Conservation (phyloP, 2,113 vertebrate genomes). For the Colinus virginianus region DNA sequence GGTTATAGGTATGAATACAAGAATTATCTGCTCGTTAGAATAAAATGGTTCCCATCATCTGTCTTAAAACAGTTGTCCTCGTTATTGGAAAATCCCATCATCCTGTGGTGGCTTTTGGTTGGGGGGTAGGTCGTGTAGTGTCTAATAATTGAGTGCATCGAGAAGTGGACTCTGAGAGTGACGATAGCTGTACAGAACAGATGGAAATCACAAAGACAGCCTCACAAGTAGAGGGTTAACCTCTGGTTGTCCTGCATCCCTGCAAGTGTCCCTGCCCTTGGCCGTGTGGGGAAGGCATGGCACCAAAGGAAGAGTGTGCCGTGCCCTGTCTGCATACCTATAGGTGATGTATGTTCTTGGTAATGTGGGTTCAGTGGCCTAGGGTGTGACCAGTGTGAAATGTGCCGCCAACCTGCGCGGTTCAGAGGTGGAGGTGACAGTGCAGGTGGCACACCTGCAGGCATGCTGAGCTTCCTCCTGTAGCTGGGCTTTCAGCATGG, state of each 20-base stretch:
- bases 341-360: too few species aligned
- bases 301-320: accelerated
- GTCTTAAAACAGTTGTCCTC: background rate
- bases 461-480: accelerated
- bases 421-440: background rate
- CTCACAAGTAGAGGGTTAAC: background rate
- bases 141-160: accelerated
- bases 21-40: constrained; percentile 50
- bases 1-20: constrained; percentile 40
- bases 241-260: background rate
- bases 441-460: background rate
- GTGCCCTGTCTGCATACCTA: too few species aligned
- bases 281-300: accelerated
- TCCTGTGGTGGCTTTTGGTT: accelerated
- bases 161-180: accelerated
- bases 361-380: background rate
- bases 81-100: accelerated
- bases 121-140: accelerated
- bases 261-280: background rate
- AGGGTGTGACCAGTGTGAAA: background rate
- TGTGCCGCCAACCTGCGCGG: background rate
- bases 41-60: constrained; percentile 16
- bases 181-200: accelerated
- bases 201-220: accelerated
- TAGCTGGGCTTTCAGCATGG: background rate